Base-by-base conservation (phyloP, 2,797 vertebrate species). In the Florisuga fusca region DNA sequence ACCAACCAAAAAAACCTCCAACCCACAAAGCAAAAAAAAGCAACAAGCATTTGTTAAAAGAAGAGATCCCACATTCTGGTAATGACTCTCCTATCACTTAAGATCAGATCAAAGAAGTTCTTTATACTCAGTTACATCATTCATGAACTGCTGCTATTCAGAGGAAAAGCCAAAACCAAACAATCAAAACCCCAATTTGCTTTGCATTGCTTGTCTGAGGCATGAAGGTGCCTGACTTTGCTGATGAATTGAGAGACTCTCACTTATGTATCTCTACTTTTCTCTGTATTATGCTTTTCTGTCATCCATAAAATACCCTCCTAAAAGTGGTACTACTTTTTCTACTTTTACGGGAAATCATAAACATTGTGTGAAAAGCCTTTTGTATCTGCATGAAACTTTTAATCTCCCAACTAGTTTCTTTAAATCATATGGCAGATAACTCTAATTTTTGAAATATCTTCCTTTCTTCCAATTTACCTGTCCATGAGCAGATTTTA, bases 91-190 rank as follows among this genome's bases (percentile, higher is more conserved):
- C 43, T 1, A 13, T 41, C 69, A 89, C 72, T n/a, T 46, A 62
- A n/a, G 48, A 34, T 46, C n/a, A 38, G 9, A 76, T 38, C 50
- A 54, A 18, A 72, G 59, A 2, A 48, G 3, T 55, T 18, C 8
- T 31, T 81, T 22, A 69, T 41, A 85, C 59, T 62, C 23, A 58
- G 1, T n/a, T 9, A 20, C 12, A 64, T 71, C 2, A 61, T 59
- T 59, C 64, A 31, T 75, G 48, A 74, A 12, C 57, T 29, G 9
- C 53, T 62, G 31, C 16, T 2, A 17, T 20, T 16, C 2, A 3
- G 0, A 0, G 6, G 12, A 27, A 58, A 78, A 36, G 3, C 8
- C 15, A 57, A 82, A 64, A 4, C 3, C 6, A 31, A 33, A 4
- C 9, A 54, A 73, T 3, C 4, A 78, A 48, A 46, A 17, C 2